Percentiles rank a stretch among this genome's conserved stretches.
phyloP scores from a whole-genome alignment of 2,113 vertebrate species.

The Caranx melampygus region DNA sequence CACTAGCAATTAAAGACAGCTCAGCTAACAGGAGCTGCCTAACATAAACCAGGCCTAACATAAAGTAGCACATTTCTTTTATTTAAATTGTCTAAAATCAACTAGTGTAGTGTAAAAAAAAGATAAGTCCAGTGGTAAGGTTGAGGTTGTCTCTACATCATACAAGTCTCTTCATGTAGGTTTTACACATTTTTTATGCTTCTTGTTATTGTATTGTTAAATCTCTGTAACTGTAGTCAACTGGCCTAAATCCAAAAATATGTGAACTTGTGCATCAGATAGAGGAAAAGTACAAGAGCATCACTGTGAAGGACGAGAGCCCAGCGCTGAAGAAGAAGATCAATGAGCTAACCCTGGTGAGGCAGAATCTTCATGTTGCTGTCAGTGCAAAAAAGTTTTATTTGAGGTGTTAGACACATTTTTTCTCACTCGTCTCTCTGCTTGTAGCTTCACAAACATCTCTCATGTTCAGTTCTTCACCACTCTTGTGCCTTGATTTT shows the following conservation, averaged over 20 bases:
- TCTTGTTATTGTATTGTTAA: background rate
- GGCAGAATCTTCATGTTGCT: conserved; percentile 36
- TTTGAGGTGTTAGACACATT: background rate
- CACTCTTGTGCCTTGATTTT: background rate
- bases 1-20: background rate
- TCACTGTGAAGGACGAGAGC: conserved; percentile 90
- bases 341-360: conserved; percentile 90
- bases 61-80: background rate
- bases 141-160: background rate
- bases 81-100: background rate
- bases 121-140: background rate
- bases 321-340: conserved; percentile 89
- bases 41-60: background rate
- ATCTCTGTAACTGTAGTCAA: background rate
- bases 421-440: background rate
- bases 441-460: background rate
- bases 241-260: background rate
- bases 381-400: background rate
- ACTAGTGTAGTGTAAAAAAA: background rate
- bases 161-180: background rate
- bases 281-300: conserved; percentile 90
- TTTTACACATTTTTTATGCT: background rate
- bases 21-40: background rate
- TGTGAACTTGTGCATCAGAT: conserved; percentile 80
- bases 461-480: background rate